Percentiles rank a stretch among this genome's conserved stretches.
Evolutionary conservation across 1,140 invertebrate genomes (phyloP).

Genomic region (Choristoneura fumiferana): DNA sequence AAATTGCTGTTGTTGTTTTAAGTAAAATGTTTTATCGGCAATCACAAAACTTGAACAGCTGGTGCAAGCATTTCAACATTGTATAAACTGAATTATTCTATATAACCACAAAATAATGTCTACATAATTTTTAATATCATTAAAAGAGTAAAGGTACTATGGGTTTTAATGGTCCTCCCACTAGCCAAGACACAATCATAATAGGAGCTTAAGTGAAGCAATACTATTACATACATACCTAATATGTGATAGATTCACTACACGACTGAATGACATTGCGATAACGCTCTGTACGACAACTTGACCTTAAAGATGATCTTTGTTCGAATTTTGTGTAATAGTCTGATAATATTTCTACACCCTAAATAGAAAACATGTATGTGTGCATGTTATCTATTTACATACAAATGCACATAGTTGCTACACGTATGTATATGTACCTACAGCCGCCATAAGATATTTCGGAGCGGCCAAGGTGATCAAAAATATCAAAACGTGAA

Average conservation of each 20-base stretch:
- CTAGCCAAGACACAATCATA: not conserved
- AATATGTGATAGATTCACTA: constrained; percentile 1
- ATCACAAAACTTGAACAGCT: constrained; percentile 49
- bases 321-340: constrained; percentile 5
- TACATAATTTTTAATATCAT: constrained; percentile 71
- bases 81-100: constrained; percentile 75
- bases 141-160: constrained; percentile 61
- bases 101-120: constrained; percentile 76
- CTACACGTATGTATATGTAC: too few relatives aligned
- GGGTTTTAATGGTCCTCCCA: constrained; percentile 33
- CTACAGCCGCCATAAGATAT: too few relatives aligned
- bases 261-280: too few relatives aligned
- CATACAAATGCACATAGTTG: too few relatives aligned
- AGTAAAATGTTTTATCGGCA: constrained; percentile 51
- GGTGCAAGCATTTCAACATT: constrained; percentile 62
- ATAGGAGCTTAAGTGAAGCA: not conserved
- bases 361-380: too few relatives aligned
- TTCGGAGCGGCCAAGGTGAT: too few relatives aligned
- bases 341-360: not conserved
- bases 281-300: too few relatives aligned
- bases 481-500: too few relatives aligned
- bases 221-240: not conserved
- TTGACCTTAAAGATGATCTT: too few relatives aligned
- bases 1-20: constrained; percentile 44
- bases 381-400: too few relatives aligned